Percentiles rank a stretch among this genome's conserved stretches.
phyloP scores from a whole-genome alignment of 1,140 invertebrate genomes.

The Orchesella cincta region DNA sequence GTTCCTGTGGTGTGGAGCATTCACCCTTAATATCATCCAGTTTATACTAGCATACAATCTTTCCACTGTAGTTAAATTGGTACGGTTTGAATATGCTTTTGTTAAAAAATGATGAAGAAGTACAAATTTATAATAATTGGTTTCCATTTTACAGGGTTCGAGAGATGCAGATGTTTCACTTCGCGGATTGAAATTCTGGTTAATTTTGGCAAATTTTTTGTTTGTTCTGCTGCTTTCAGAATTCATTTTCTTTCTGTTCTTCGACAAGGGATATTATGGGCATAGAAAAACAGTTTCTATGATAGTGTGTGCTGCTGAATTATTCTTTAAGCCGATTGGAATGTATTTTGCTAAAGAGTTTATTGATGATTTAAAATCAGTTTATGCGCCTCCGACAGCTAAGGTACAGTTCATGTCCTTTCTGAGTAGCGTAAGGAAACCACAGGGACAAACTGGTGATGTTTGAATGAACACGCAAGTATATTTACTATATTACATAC shows the following conservation, averaged over 20 bases:
- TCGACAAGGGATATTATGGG: constrained; percentile 29
- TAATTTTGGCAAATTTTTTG: background rate
- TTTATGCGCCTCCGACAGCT: constrained; percentile 1
- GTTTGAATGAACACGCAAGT: background rate
- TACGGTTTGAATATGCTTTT: background rate
- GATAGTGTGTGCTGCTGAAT: constrained; percentile 11
- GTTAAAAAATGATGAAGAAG: constrained; percentile 7
- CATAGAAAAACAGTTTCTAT: constrained; percentile 6
- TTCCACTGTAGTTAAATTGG: constrained; percentile 31
- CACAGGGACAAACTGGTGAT: background rate
- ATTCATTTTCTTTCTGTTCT: constrained; percentile 32
- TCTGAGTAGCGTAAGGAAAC: constrained; percentile 13
- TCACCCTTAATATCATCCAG: constrained; percentile 30
- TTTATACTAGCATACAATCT: constrained; percentile 30
- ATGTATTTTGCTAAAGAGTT: constrained; percentile 39
- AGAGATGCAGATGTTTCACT: constrained; percentile 26
- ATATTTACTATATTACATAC: background rate
- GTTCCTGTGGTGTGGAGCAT: constrained; percentile 8
- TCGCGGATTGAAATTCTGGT: constrained; percentile 15
- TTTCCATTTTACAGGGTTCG: constrained; percentile 14
- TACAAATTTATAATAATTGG: background rate
- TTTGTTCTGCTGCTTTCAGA: constrained; percentile 31
- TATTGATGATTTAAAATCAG: constrained; percentile 35
- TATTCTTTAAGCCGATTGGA: constrained; percentile 27
- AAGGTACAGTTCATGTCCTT: constrained; percentile 32